Percentiles rank a stretch among this genome's conserved stretches.
Evolutionary conservation across 92 coral and sea anemone species (phyloP).

Genomic region (Actinernus sp.): DNA sequence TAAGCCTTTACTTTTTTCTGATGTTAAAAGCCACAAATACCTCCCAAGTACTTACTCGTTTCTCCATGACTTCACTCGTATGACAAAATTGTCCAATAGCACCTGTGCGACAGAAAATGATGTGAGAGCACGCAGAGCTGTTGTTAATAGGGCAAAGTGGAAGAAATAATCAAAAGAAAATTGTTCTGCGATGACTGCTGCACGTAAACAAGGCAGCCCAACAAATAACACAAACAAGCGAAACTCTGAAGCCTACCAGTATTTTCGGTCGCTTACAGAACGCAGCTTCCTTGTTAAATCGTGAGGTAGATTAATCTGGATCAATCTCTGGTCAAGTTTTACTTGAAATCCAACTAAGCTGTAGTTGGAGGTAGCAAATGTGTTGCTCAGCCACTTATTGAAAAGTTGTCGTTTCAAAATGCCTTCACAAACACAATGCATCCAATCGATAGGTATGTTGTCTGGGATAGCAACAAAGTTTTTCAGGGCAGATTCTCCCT

Average conservation of each 20-base stretch:
- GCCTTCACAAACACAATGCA: constrained; percentile 17
- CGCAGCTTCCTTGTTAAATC: constrained; percentile 13
- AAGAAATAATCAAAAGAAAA: background rate
- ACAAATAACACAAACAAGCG: constrained; percentile 6
- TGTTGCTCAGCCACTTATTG: background rate
- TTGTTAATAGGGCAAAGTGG: constrained; percentile 7
- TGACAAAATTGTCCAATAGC: constrained; percentile 10
- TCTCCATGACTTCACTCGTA: too few species aligned
- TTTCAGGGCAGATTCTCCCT: background rate
- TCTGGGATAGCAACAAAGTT: constrained; percentile 10
- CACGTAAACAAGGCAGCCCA: constrained; percentile 22
- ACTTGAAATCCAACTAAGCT: background rate
- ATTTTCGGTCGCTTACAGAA: background rate
- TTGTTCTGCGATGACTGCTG: background rate
- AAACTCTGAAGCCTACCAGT: constrained; percentile 35
- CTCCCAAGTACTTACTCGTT: too few species aligned
- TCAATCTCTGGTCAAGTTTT: constrained; percentile 1
- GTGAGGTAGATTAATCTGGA: constrained; percentile 15
- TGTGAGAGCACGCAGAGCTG: constrained; percentile 3
- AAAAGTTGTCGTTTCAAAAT: constrained; percentile 15
- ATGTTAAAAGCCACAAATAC: too few species aligned
- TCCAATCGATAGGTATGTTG: constrained; percentile 22
- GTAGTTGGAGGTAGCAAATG: background rate
- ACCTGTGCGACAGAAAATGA: constrained; percentile 3
- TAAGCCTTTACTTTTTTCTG: too few species aligned